A percentile compares a stretch with the other conserved stretches of the same genome.
Conservation (phyloP, 2,797 vertebrate genomes). For the Allobates femoralis region DNA sequence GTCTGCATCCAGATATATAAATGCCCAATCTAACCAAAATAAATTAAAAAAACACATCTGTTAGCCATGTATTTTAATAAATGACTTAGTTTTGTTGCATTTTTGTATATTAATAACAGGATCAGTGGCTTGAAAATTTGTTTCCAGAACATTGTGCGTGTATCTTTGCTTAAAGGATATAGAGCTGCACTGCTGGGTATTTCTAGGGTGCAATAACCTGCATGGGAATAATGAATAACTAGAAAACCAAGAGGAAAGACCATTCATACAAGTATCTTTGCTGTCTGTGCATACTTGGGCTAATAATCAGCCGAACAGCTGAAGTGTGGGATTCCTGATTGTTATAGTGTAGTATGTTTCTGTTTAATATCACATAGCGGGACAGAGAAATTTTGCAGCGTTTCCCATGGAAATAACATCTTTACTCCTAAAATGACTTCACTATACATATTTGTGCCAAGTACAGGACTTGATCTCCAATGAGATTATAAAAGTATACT, state of each 20-base stretch:
- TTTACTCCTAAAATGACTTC: slow-evolving; percentile 82
- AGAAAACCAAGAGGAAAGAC: too few species aligned
- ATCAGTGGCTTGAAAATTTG: background rate
- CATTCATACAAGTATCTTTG: too few species aligned
- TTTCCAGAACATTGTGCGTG: background rate
- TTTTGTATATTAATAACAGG: background rate
- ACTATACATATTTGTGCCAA: slow-evolving; percentile 80
- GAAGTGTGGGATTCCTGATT: slow-evolving; percentile 71
- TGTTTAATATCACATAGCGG: slow-evolving; percentile 76
- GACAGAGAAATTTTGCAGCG: slow-evolving; percentile 73
- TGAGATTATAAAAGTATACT: slow-evolving; percentile 69
- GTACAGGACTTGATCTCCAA: slow-evolving; percentile 71
- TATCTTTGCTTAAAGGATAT: too few species aligned
- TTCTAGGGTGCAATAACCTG: too few species aligned
- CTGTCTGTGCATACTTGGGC: slow-evolving; percentile 66
- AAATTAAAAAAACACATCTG: background rate
- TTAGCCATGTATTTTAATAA: background rate
- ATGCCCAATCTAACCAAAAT: background rate
- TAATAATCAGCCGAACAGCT: slow-evolving; percentile 71
- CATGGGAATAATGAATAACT: too few species aligned
- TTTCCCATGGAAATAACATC: slow-evolving; percentile 86
- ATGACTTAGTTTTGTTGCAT: background rate
- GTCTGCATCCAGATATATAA: background rate
- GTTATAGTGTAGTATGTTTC: slow-evolving; percentile 72
- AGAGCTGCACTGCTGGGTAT: too few species aligned